These are phyloP conservation scores for Dinomys branickii DNA, from an alignment of 2,113 vertebrate species.

Conservation along the genomic window DNA sequence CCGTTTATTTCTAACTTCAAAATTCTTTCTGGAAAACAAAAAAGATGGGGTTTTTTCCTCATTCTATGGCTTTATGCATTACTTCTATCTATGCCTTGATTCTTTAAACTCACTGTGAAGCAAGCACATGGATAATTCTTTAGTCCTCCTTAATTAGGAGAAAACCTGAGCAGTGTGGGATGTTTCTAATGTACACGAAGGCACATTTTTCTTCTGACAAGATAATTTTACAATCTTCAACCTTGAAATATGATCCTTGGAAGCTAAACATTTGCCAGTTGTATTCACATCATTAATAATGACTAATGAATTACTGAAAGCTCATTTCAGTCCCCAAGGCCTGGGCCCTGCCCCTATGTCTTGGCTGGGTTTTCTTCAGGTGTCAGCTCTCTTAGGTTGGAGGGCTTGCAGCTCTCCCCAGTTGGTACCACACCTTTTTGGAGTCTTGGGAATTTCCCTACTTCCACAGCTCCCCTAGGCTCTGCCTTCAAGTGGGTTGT, in stretches of 20 bases:
- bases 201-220: not conserved
- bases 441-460: not conserved
- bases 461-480: not conserved
- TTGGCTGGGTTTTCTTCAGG: not conserved
- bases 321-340: not conserved
- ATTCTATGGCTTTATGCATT: not conserved
- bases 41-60: not conserved
- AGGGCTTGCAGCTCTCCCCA: not conserved
- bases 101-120: not conserved
- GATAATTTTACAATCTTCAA: not conserved
- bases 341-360: not conserved
- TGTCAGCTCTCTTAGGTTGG: not conserved
- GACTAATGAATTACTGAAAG: not conserved
- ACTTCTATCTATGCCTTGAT: not conserved
- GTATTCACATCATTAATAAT: not conserved
- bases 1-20: conserved; percentile 3
- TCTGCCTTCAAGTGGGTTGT: not conserved
- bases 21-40: not conserved
- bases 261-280: not conserved
- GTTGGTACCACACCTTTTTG: not conserved
- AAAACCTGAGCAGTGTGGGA: not conserved
- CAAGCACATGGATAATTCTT: not conserved
- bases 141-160: not conserved
- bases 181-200: not conserved
- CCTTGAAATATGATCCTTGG: not conserved